Percentiles rank a stretch among this genome's conserved stretches.
These are phyloP conservation scores for Todiramphus chloris DNA, from an alignment of 2,113 vertebrate species.

Conservation along the genomic window DNA sequence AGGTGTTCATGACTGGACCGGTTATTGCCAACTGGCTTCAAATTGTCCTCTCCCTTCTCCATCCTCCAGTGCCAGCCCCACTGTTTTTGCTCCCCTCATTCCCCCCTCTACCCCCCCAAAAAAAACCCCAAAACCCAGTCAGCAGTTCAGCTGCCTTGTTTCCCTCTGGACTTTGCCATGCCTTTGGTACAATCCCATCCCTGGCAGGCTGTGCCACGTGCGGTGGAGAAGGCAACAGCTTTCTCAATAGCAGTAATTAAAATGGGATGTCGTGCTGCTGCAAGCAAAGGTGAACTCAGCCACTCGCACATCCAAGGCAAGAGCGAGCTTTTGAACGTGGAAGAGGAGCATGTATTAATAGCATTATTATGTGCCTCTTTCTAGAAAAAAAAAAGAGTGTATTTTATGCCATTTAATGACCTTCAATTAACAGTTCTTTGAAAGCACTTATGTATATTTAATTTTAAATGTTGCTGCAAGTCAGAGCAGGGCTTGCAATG, in stretches of 20 bases:
- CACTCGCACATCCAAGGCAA: neutral
- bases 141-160: neutral
- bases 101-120: too few relatives aligned
- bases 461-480: constrained; percentile 75
- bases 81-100: neutral
- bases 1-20: neutral
- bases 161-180: neutral
- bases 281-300: neutral
- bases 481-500: constrained; percentile 63
- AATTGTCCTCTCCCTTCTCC: neutral
- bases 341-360: constrained; percentile 52
- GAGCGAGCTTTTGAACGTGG: neutral
- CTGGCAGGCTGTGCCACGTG: neutral
- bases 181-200: neutral
- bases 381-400: constrained; percentile 64
- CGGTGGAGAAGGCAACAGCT: neutral
- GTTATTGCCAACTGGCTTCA: neutral
- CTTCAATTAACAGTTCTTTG: constrained; percentile 82
- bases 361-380: constrained; percentile 54
- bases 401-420: constrained; percentile 76
- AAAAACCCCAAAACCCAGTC: neutral
- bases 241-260: constrained; percentile 9
- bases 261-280: neutral
- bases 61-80: accelerated
- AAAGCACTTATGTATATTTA: constrained; percentile 83